Base-by-base conservation (phyloP, 1,140 invertebrate species). In the Trachymyrmex cornetzi region DNA sequence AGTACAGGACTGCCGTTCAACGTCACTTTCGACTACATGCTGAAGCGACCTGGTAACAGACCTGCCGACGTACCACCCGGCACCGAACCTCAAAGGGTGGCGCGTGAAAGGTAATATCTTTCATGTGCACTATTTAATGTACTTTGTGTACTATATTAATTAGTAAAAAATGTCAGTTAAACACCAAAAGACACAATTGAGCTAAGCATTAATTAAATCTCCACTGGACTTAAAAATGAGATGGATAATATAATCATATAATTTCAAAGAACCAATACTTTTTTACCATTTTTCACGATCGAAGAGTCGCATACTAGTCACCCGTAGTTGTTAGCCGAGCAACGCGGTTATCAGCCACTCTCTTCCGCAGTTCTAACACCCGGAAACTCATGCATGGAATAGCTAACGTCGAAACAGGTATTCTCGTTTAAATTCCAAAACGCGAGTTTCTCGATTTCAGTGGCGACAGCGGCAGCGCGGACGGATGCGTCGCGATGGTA, bases 1-100 rank as follows among this genome's bases (percentile, higher is more conserved):
- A 98, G 97, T 92, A 98, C 97, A 50, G 98, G 98, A 11, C 94
- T 98, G 69, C 98, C 98, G 53, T 98, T 98, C 95, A 98, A 98
- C 94, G 96, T 97, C 6, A 98, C 98, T 12, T 98, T 98, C 94
- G 97, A 98, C 94, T 97, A 97, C 93, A 97, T 98, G 96, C 95
- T 96, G 89, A 96, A 97, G 91, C 91, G 93, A 90, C 91, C 93
- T 57, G 94, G 93, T 64, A 95, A 94, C 64, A 93, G 93, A 89
- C 92, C 92, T 38, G 91, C 93, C 4, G 94, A 95, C 57, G 94
- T 94, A 48, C 93, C 93, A 87, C 94, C 93, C 44, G 94, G 97
- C 94, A 97, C 97, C 30, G 97, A 97, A 75, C 97, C 97, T 1
- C 97, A 97, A 92, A 96, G 97, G 92, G 97, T 97, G 61, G 97